Conservation (phyloP, 2,888 invertebrate genomes). For the Trypoxylon attenuatum region DNA sequence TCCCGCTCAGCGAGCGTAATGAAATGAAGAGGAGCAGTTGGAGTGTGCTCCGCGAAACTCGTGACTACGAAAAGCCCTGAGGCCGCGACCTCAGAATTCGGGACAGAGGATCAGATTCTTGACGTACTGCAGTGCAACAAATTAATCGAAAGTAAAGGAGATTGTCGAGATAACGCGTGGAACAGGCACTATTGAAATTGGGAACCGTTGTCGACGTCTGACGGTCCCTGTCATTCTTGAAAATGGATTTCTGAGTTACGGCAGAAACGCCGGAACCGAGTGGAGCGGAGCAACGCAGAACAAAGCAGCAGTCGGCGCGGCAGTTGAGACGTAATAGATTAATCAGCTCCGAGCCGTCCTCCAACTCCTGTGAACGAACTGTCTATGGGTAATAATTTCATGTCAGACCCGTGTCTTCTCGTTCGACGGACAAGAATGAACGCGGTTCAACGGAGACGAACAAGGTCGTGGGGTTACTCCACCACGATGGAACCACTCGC, state of each 20-base stretch:
- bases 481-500: too few species aligned
- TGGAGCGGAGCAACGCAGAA: constrained; percentile 22
- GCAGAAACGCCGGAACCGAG: constrained; percentile 16
- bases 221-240: constrained; percentile 3
- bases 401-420: constrained; percentile 14
- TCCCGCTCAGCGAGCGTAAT: too few species aligned
- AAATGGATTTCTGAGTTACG: constrained; percentile 28
- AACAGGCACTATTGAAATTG: constrained; percentile 24
- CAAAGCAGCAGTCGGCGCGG: constrained; percentile 33
- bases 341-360: constrained; percentile 40
- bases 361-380: constrained; percentile 18
- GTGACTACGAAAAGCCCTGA: background rate
- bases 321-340: constrained; percentile 46
- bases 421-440: constrained; percentile 3
- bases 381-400: constrained; percentile 33
- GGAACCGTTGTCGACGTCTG: constrained; percentile 2
- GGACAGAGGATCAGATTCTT: too few species aligned
- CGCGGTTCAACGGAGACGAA: background rate
- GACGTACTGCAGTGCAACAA: background rate
- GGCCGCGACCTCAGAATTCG: background rate
- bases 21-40: too few species aligned
- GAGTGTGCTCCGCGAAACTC: too few species aligned
- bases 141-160: constrained; percentile 35
- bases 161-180: constrained; percentile 33
- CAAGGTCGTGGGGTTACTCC: too few species aligned